Base-by-base conservation (phyloP, 2,797 vertebrate genomes). In the Brachyrhaphis roseni region DNA sequence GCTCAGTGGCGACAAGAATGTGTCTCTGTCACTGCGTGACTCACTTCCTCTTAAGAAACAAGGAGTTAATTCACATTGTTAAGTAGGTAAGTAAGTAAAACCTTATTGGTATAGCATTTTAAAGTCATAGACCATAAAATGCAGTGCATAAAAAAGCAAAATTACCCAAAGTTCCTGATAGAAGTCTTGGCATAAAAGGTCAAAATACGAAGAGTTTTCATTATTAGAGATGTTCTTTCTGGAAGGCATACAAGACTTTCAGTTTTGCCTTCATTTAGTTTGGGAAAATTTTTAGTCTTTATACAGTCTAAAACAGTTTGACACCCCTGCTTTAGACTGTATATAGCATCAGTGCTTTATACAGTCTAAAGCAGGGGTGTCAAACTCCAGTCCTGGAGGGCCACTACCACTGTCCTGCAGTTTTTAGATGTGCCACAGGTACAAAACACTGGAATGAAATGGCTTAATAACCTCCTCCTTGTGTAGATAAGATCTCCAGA, bases 1-100 rank as follows among this genome's bases (percentile, higher is more conserved):
- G 83, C 82, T 71, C 36, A 8, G 28, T 51, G 68, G 46, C 78
- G 39, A 78, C 43, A 36, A 78, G 20, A 77, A 72, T 34, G 16
- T 26, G 8, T 81, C 45, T 80, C 72, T 86, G 49, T 83, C 73
- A 41, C 15, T 0, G 4, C 73, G 34, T 74, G 2, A 46, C 72
- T 53, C 72, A 51, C 26, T 72, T 51, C 26, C n/a, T 59, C 15
- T 15, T 78, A 62, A 70, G 55, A 84, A 59, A 72, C 80, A 0
- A 45, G 51, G 41, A 76, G 72, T 49, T 71, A 70, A 81, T 59
- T 59, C 3, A 1, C 36, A 26, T 68, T 5, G 20, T 68, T 68
- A 68, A 68, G 26, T 51, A n/a, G 26, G 4, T 57, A 59, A 59
- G 26, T 55, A 26, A 55, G 20, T 26, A 59, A 11, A 59, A 31